Evolutionary conservation across 2,797 vertebrate genomes (phyloP).

Genomic region (Lindbergichthys nudifrons): DNA sequence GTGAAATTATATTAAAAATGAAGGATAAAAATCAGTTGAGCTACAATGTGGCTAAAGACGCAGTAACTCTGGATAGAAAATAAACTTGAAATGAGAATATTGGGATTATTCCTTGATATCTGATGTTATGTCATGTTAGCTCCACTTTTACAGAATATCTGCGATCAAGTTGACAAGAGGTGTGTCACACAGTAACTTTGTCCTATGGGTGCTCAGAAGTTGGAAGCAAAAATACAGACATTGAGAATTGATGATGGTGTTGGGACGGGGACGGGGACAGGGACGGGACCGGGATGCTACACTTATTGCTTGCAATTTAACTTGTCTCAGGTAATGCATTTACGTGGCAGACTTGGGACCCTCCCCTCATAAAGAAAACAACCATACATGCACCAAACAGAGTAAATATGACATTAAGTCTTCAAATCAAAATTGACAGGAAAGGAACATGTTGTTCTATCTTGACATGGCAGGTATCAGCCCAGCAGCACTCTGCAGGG

Average conservation of each 20-base stretch:
- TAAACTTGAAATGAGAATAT: slow-evolving; percentile 24
- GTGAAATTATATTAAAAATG: slow-evolving; percentile 45
- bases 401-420: slow-evolving; percentile 79
- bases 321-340: slow-evolving; percentile 78
- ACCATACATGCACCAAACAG: slow-evolving; percentile 88
- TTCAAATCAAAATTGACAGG: slow-evolving; percentile 54
- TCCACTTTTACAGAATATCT: slow-evolving; percentile 38
- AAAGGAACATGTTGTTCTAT: slow-evolving; percentile 63
- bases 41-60: slow-evolving; percentile 55
- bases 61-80: slow-evolving; percentile 62
- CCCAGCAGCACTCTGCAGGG: too few relatives aligned
- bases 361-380: slow-evolving; percentile 80
- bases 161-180: slow-evolving; percentile 12
- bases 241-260: slow-evolving; percentile 12
- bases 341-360: slow-evolving; percentile 85
- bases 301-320: slow-evolving; percentile 92
- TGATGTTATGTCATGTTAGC: slow-evolving; percentile 44
- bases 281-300: slow-evolving; percentile 80
- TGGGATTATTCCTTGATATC: slow-evolving; percentile 48
- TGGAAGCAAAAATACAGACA: slow-evolving; percentile 3
- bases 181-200: slow-evolving; percentile 31
- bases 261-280: slow-evolving; percentile 34
- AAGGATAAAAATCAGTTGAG: slow-evolving; percentile 30
- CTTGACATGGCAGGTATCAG: slow-evolving; percentile 68
- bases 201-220: slow-evolving; percentile 18